Evolutionary conservation across 2,888 invertebrate species (phyloP), one percentile per base, ranked within the genome.

Genomic region (Himalopsyche anomala): DNA sequence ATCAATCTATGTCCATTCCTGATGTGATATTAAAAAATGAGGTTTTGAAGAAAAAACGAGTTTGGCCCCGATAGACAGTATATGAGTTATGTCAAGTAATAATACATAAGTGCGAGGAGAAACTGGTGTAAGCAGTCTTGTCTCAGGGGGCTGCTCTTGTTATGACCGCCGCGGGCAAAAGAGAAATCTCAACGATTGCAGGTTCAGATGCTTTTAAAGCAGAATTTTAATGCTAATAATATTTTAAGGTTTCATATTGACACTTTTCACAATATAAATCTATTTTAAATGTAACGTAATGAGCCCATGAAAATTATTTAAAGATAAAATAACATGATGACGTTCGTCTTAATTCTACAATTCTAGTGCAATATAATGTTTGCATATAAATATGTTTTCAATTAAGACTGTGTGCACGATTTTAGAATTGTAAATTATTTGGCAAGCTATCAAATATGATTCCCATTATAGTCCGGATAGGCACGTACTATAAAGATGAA

Each of bases 101-200:
- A 74, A 28, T 74, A 28, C 36, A 74, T 36, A 74, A 74, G 74
- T 74, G 74, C 74, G 36, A 74, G 74, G 36, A 74, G 74, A 74
- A 74, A 74, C 62, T 62, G 62, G 62, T 62, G 62, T 62, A 62
- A 62, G 62, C 62, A 62, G 62, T 19, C 74, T 74, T 74, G 74
- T 74, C 74, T 74, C 74, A 74, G 15, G 74, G 74, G 74, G 74
- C 74, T 74, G 74, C 74, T 74, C 74, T 74, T 74, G 74, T 74
- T 74, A 12, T 36, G 74, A 38, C 36, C 74, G 74, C 74, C 15
- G 9, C 36, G 74, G 74, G 74, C 74, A 1, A 74, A 74, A 74
- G 74, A 74, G 74, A 74, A 74, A 74, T 74, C 74, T 74, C 74
- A 74, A 74, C 74, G 38, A 36, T 74, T 36, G 19, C 51, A 51